A percentile compares a stretch with the other conserved stretches of the same genome.
These are phyloP conservation scores for Tubulanus polymorphus DNA, from an alignment of 2,888 invertebrate species.

Conservation along the genomic window DNA sequence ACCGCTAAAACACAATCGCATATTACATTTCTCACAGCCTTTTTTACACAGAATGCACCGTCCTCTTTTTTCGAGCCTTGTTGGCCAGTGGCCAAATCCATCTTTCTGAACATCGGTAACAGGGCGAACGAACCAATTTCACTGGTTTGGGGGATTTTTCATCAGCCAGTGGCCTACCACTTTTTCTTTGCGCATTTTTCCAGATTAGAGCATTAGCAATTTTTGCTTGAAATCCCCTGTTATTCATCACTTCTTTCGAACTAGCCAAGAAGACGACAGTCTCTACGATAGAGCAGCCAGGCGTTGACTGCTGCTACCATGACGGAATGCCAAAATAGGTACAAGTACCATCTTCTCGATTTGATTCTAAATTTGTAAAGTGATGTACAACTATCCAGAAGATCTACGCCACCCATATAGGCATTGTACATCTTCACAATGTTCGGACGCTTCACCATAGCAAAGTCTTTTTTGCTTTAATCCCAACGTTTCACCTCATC, in stretches of 20 bases:
- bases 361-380: background rate
- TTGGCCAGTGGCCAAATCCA: constrained; percentile 7
- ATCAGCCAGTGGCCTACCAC: background rate
- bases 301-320: constrained; percentile 6
- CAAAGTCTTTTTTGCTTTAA: background rate
- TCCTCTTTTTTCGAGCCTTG: constrained; percentile 5
- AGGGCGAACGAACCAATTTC: background rate
- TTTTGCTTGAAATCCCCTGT: constrained; percentile 1
- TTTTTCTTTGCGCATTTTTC: background rate
- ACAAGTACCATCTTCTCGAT: constrained; percentile 10
- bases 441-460: constrained; percentile 6
- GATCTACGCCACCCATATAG: constrained; percentile 9
- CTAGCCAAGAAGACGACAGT: background rate
- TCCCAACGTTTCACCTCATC: constrained; percentile 3
- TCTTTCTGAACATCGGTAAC: constrained; percentile 6
- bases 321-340: constrained; percentile 10
- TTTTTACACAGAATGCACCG: background rate
- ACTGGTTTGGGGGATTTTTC: no score
- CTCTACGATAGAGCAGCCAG: constrained; percentile 6
- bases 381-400: constrained; percentile 5
- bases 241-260: no score
- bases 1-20: background rate
- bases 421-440: constrained; percentile 12
- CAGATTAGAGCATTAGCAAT: background rate
- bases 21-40: background rate